phyloP scores from a whole-genome alignment of 1,140 invertebrate genomes.

The Diabrotica undecimpunctata region DNA sequence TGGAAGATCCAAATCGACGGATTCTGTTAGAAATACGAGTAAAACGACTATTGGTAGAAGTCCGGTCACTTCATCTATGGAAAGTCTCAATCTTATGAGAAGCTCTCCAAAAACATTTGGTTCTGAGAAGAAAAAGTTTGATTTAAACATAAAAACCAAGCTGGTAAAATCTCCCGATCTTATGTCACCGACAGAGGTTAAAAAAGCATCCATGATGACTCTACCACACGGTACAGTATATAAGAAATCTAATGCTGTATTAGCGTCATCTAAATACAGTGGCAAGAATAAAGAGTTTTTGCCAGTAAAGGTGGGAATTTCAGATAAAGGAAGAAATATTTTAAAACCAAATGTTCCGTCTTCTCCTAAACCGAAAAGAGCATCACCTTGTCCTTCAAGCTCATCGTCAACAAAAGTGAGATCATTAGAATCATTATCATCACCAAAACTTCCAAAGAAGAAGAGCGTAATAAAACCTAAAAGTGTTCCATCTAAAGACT shows the following conservation, averaged over 20 bases:
- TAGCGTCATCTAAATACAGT: conserved; percentile 43
- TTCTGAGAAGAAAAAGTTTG: conserved; percentile 41
- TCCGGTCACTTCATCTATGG: conserved; percentile 23
- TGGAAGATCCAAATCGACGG: conserved; percentile 18
- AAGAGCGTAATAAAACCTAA: conserved; percentile 6
- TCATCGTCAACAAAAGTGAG: conserved; percentile 28
- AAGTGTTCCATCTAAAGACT: conserved; percentile 10
- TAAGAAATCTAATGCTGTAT: conserved; percentile 47
- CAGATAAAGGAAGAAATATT: conserved; percentile 50
- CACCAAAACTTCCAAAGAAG: conserved; percentile 24
- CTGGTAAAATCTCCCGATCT: conserved; percentile 53
- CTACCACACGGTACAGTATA: conserved; percentile 33
- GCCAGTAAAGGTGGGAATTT: conserved; percentile 50
- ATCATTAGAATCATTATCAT: conserved; percentile 42
- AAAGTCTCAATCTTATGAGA: conserved; percentile 26
- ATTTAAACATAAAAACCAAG: conserved; percentile 32
- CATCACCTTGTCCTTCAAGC: conserved; percentile 29
- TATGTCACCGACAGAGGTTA: conserved; percentile 57
- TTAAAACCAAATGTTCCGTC: conserved; percentile 24
- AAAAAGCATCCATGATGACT: conserved; percentile 53
- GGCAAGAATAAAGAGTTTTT: conserved; percentile 47
- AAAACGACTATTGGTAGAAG: conserved; percentile 26
- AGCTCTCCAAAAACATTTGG: conserved; percentile 49
- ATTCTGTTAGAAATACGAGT: conserved; percentile 25
- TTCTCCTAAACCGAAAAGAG: conserved; percentile 21